Conservation (phyloP, 2,888 invertebrate genomes). For the Leptinotarsa peninsularis region DNA sequence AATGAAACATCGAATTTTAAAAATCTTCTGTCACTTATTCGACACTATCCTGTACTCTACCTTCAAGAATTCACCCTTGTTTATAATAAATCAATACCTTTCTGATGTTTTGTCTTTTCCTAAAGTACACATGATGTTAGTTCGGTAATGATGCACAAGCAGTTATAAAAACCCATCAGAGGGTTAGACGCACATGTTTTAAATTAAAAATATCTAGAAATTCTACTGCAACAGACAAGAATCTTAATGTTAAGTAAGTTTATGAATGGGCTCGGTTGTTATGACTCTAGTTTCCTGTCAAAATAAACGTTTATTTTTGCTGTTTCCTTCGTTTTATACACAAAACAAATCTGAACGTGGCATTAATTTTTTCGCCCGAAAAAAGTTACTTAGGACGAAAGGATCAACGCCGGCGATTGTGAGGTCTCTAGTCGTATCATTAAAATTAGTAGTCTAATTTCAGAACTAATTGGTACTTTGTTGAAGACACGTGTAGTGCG, state of each 20-base stretch:
- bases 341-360: conserved; percentile 39
- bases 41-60: background rate
- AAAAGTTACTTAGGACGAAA: conserved; percentile 7
- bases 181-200: conserved; percentile 37
- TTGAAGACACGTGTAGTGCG: background rate
- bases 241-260: conserved; percentile 44
- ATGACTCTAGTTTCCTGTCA: conserved; percentile 51
- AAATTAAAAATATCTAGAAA: conserved; percentile 46
- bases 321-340: conserved; percentile 36
- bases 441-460: conserved; percentile 21
- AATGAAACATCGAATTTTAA: too few relatives aligned
- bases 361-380: conserved; percentile 30
- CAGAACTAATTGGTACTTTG: conserved; percentile 16
- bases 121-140: background rate
- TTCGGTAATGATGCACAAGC: background rate
- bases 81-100: background rate
- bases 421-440: background rate
- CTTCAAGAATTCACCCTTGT: background rate
- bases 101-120: conserved; percentile 2
- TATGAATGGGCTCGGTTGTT: conserved; percentile 49
- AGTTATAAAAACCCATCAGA: conserved; percentile 21
- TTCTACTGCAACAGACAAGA: conserved; percentile 40
- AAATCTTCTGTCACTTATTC: background rate
- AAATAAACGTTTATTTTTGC: conserved; percentile 28
- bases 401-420: conserved; percentile 12